These are phyloP conservation scores for Aphyosemion australe DNA, from an alignment of 2,113 vertebrate species.

Conservation along the genomic window DNA sequence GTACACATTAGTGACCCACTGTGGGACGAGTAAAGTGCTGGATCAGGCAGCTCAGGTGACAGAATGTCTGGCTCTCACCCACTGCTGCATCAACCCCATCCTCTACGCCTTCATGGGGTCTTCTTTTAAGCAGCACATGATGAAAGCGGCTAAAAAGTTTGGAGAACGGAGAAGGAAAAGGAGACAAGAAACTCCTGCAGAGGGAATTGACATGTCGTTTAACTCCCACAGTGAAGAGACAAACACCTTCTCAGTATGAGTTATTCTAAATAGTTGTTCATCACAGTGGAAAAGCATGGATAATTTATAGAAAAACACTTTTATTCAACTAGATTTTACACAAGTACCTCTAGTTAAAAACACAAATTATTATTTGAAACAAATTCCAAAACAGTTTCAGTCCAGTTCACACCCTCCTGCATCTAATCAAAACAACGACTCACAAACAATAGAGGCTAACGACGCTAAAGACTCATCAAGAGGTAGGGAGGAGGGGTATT, in stretches of 20 bases:
- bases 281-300: no score
- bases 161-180: conserved; percentile 45
- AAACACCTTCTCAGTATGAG: conserved; percentile 76
- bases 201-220: conserved; percentile 66
- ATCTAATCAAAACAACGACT: no score
- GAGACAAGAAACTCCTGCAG: conserved; percentile 5
- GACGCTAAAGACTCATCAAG: no score
- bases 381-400: no score
- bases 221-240: conserved; percentile 70
- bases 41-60: conserved; percentile 86
- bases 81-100: conserved; percentile 92
- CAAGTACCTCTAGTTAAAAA: no score
- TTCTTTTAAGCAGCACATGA: conserved; percentile 85
- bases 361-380: no score
- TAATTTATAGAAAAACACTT: no score
- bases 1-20: conserved; percentile 85
- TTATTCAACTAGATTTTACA: no score
- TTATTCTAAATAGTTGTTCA: no score
- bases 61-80: conserved; percentile 87
- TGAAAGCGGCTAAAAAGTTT: conserved; percentile 82
- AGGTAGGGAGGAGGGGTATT: no score
- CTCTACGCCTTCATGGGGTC: conserved; percentile 87
- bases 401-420: no score
- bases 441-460: no score
- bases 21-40: conserved; percentile 82